Evolutionary conservation across 2,797 vertebrate genomes (phyloP).

Genomic region (Cynopterus sphinx): DNA sequence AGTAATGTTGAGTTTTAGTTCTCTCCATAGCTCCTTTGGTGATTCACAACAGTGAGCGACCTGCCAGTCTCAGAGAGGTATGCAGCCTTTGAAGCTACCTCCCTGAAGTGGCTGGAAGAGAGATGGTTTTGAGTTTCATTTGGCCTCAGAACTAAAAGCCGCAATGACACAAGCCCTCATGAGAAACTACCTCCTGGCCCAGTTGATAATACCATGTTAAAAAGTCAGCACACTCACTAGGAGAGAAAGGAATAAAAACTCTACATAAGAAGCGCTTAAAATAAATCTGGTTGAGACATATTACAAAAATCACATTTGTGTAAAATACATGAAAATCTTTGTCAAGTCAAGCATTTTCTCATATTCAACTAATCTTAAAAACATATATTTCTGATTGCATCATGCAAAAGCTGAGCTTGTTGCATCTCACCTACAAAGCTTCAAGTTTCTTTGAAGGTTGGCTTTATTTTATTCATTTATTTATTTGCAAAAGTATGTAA

Average conservation of each 20-base stretch:
- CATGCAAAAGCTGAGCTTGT: conserved; percentile 92
- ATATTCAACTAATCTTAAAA: conserved; percentile 90
- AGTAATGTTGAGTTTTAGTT: conserved; percentile 66
- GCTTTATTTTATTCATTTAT: conserved; percentile 74
- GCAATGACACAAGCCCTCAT: conserved; percentile 84
- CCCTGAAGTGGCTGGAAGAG: conserved; percentile 79
- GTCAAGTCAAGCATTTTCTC: conserved; percentile 93
- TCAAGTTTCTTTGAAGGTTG: conserved; percentile 92
- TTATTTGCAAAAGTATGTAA: conserved; percentile 85
- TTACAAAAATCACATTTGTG: conserved; percentile 95
- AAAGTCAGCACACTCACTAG: conserved; percentile 86
- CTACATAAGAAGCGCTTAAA: conserved; percentile 92
- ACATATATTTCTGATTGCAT: conserved; percentile 93
- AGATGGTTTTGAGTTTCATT: conserved; percentile 76
- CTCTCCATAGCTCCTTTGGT: conserved; percentile 73
- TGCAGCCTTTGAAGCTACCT: conserved; percentile 67
- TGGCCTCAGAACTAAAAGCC: conserved; percentile 82
- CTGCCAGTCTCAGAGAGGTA: conserved; percentile 63
- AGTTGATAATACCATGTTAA: conserved; percentile 89
- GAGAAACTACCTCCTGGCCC: conserved; percentile 92
- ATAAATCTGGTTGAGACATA: conserved; percentile 94
- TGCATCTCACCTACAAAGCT: conserved; percentile 92
- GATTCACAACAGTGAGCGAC: conserved; percentile 66
- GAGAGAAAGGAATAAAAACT: conserved; percentile 88
- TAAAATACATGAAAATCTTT: conserved; percentile 94